Evolutionary conservation across 1,140 invertebrate species (phyloP), one percentile per base, ranked within the genome.

Genomic region (Hyles vespertilio): DNA sequence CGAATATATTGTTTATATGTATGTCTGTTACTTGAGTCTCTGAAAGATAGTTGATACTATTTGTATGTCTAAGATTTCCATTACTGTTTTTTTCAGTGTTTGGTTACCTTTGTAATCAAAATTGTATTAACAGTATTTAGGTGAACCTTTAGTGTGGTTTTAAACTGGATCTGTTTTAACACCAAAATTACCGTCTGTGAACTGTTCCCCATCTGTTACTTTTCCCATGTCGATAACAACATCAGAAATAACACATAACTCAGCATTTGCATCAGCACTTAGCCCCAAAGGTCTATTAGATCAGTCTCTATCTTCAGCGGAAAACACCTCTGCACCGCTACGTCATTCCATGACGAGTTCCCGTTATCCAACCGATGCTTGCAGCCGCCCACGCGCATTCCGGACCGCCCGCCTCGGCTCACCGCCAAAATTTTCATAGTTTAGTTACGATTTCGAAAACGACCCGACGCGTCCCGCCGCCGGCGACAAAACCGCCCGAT

Each of bases 361-460:
- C 56, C 57, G 72, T 84, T 84, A 81, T 80, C 77, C 80, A 84
- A 84, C 73, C 59, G 61, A 55, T 69, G 77, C 69, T 68, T 80
- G 83, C 79, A 83, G 36, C 77, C 44, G 58, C 85, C 85, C 77
- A 88, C 85, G 71, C 85, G 63, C 63, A 85, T 85, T 79, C 85
- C 82, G 77, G 70, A 59, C 71, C 67, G 64, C 65, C 74, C 81
- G 76, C 80, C 81, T 81, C 79, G 84, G 84, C 78, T 52, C 47
- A 44, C 51, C 61, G 85, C 85, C 85, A 88, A 88, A 69, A 72
- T 77, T 85, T 85, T 81, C 82, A 80, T 85, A 88, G 82, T 88
- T 87, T 88, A 86, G 85, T 87, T 87, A 85, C 85, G 83, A 88
- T 85, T 87, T 81, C 85, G 85, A 88, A 85, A 88, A 88, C 85